Evolutionary conservation across 2,113 vertebrate genomes (phyloP).

Genomic region (Saimiri boliviensis): DNA sequence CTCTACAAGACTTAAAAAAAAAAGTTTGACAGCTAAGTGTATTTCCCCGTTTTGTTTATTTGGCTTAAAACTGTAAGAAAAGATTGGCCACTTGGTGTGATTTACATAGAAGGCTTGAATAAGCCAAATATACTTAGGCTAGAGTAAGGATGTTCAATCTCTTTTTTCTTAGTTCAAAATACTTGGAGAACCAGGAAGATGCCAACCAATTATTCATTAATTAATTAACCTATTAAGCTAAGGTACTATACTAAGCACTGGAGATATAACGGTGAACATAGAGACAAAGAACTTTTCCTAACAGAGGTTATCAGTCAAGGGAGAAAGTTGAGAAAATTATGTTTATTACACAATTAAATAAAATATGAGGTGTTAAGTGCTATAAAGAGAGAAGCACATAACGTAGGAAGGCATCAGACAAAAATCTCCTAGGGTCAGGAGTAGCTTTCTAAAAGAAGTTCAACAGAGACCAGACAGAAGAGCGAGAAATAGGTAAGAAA

Average conservation of each 20-base stretch:
- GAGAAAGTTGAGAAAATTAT: too few relatives aligned
- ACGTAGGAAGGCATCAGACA: background rate
- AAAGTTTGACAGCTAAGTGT: background rate
- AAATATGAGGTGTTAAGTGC: background rate
- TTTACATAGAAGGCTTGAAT: background rate
- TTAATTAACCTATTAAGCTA: background rate
- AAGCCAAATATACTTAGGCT: background rate
- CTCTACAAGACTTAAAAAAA: background rate
- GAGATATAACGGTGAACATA: background rate
- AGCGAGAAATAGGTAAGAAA: background rate
- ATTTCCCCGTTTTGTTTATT: background rate
- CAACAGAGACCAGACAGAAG: background rate
- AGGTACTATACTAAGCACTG: background rate
- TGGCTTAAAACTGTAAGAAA: background rate
- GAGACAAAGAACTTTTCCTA: background rate
- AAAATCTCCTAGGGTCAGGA: background rate
- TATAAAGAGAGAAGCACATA: background rate
- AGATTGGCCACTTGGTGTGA: background rate
- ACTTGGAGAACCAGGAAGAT: background rate
- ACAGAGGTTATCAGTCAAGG: background rate
- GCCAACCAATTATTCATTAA: background rate
- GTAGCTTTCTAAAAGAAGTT: background rate
- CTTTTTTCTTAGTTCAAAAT: background rate
- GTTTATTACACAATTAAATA: background rate
- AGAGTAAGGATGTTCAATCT: background rate